These are phyloP conservation scores for Telmatochromis sp. DNA, from an alignment of 2,113 vertebrate genomes.

Conservation along the genomic window DNA sequence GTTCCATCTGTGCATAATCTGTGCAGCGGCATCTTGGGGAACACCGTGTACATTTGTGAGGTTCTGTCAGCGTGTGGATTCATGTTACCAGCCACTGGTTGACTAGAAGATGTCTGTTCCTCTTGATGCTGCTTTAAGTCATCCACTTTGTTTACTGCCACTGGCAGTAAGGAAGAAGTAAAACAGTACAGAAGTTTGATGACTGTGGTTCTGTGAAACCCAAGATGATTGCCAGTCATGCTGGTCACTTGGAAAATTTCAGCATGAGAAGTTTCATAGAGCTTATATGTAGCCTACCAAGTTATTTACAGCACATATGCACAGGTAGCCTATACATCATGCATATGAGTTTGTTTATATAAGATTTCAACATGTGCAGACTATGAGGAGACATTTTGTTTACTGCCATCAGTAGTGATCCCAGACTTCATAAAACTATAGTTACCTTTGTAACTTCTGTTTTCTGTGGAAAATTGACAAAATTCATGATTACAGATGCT, in stretches of 20 bases:
- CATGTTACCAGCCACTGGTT: neutral
- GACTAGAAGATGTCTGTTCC: neutral
- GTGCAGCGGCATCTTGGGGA: neutral
- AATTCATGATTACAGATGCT: neutral
- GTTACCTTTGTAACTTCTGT: neutral
- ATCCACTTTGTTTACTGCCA: neutral
- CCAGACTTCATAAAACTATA: neutral
- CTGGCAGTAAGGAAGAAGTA: neutral
- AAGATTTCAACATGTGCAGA: neutral
- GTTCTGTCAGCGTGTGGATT: neutral
- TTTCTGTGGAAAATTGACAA: constrained; percentile 13
- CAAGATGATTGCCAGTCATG: neutral
- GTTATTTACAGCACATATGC: neutral
- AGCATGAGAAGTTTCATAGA: neutral
- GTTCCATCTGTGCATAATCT: neutral
- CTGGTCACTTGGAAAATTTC: neutral
- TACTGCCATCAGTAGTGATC: neutral
- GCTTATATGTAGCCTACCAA: neutral
- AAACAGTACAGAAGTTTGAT: neutral
- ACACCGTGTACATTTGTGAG: neutral
- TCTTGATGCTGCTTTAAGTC: neutral
- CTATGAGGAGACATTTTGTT: neutral
- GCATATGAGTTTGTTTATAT: neutral
- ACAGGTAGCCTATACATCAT: neutral
- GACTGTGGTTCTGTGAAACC: neutral